Conservation (phyloP, 2,113 vertebrate species). For the Atlantisia rogersi region DNA sequence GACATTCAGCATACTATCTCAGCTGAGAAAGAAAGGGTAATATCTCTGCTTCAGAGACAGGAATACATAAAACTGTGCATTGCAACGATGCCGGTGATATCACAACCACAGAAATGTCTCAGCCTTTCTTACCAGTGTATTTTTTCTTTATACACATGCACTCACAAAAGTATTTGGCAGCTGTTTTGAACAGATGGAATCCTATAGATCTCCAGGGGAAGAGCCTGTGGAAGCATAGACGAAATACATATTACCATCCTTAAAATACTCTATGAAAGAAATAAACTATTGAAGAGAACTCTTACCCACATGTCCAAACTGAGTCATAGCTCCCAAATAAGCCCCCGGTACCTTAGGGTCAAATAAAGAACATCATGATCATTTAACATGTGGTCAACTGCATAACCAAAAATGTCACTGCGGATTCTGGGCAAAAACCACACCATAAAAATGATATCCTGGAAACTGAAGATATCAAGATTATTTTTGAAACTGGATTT, state of each 20-base stretch:
- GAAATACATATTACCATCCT: not conserved
- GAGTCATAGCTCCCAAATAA: not conserved
- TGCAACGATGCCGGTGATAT: not conserved
- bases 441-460: not conserved
- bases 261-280: conserved; percentile 34
- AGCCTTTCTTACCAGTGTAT: not conserved
- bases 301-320: not conserved
- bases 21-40: not conserved
- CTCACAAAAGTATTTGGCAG: conserved; percentile 16
- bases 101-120: not conserved
- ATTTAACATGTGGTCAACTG: not conserved
- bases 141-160: not conserved
- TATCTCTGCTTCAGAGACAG: not conserved
- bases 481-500: not conserved
- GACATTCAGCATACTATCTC: not conserved
- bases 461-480: not conserved
- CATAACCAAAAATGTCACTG: not conserved
- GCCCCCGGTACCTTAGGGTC: not conserved
- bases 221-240: not conserved
- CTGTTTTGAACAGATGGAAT: conserved; percentile 46
- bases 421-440: not conserved
- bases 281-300: not conserved
- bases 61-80: not conserved
- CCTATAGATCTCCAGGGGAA: conserved; percentile 10
- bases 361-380: not conserved